phyloP scores from a whole-genome alignment of 2,797 vertebrate species.

The Danio choprae region DNA sequence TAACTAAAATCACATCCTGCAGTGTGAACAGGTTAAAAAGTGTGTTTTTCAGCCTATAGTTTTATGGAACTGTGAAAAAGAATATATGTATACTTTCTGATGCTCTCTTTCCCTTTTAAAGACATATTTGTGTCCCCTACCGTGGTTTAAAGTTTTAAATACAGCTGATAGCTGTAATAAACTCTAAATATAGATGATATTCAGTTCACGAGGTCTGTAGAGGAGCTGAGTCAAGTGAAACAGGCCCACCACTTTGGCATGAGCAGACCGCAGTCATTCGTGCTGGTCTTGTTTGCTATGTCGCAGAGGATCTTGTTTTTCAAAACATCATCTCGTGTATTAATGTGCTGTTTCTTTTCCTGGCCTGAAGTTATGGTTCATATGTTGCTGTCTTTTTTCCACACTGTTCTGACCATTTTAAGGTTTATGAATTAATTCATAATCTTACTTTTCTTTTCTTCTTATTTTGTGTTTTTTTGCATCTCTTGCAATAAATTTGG shows the following conservation, averaged over 20 bases:
- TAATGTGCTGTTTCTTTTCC: background rate
- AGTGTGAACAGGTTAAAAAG: too few species aligned
- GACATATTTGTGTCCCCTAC: background rate
- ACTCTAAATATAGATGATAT: slow-evolving; percentile 61
- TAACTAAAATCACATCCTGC: too few species aligned
- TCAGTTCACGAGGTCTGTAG: slow-evolving; percentile 41
- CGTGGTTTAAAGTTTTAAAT: slow-evolving; percentile 18
- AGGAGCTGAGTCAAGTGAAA: slow-evolving; percentile 46
- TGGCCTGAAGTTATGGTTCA: background rate
- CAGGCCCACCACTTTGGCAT: background rate
- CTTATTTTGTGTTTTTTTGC: background rate
- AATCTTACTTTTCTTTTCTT: background rate
- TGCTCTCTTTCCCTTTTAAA: background rate
- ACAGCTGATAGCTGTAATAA: slow-evolving; percentile 37
- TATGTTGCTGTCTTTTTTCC: background rate
- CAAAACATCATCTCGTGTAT: background rate
- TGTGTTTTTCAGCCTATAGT: too few species aligned
- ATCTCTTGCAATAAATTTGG: background rate
- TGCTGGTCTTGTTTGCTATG: background rate
- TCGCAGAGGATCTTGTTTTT: slow-evolving; percentile 11
- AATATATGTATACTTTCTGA: background rate
- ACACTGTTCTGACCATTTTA: background rate
- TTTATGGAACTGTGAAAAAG: too few species aligned
- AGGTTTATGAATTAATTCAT: background rate
- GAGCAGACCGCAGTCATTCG: background rate